Conservation (phyloP, 2,113 vertebrate species). For the Hystrix cristata region DNA sequence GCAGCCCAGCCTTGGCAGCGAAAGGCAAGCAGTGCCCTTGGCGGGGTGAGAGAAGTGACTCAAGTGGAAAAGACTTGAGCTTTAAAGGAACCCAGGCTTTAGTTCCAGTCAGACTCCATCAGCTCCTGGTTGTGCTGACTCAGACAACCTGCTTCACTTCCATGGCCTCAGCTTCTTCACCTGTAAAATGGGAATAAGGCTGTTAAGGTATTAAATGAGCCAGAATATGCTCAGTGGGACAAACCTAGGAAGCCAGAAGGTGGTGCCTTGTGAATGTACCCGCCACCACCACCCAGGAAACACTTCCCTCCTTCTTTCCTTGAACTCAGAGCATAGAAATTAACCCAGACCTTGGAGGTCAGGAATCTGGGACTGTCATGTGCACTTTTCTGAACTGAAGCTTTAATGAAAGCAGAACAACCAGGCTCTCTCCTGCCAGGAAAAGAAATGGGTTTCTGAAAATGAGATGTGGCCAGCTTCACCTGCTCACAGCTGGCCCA, state of each 20-base stretch:
- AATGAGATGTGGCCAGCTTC: background rate
- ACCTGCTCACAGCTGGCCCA: background rate
- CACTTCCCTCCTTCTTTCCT: background rate
- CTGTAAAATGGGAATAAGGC: background rate
- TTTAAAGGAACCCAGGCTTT: background rate
- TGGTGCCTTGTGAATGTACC: background rate
- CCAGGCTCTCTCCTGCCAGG: background rate
- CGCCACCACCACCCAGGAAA: background rate
- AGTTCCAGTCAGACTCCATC: background rate
- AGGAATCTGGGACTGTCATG: background rate
- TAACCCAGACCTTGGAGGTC: background rate
- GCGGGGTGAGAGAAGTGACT: background rate
- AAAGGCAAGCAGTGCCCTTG: background rate
- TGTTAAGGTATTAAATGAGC: background rate
- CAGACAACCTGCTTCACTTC: background rate
- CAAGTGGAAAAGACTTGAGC: background rate
- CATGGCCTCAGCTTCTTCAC: background rate
- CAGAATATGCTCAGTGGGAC: background rate
- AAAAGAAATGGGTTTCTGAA: background rate
- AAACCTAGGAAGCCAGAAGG: background rate
- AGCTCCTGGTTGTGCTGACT: background rate
- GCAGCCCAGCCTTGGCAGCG: background rate
- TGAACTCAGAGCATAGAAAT: background rate
- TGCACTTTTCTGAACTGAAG: background rate
- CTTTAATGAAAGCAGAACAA: background rate